Base-by-base conservation (phyloP, 2,888 invertebrate genomes). In the Hemicrepidius hirtus region DNA sequence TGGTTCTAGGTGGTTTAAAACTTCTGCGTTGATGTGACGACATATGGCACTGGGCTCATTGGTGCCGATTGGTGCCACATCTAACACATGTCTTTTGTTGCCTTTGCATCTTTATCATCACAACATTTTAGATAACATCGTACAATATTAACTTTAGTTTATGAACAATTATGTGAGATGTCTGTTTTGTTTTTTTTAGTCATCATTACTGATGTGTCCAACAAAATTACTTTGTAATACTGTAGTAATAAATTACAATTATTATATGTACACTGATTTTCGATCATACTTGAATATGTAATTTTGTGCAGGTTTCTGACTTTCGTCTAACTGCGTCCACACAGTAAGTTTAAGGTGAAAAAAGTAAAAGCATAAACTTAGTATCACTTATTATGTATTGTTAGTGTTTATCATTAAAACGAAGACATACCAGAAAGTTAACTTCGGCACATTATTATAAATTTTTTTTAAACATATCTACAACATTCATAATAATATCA, bases 1-100 rank as follows among this genome's bases (percentile, higher is more conserved):
- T 75, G 77, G 79, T 81, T 81, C 74, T 82, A 81, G 79, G 80
- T 77, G 78, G 80, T 73, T 77, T 81, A 79, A 81, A 82, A 77
- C 78, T 82, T 73, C 80, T 80, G 75, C 81, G 80, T 79, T 81
- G 77, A 80, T 77, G 74, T 76, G 78, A 77, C 76, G 71, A 76
- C 75, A 79, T 67, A 68, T 76, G 77, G 74, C 81, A 79, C 77
- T 76, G 80, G 80, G 80, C 80, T 81, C 80, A 79, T 70, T 73
- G 75, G 75, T 75, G 76, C 75, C 73, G 66, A 73, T 73, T 73
- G 68, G 53, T 68, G 68, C 60, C 71, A 68, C 71, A 67, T 65
- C 68, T 49, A 46, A 62, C 50, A 70, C 46, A 68, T 53, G 67
- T 46, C 50, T 63, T 65, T 68, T 62, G 49, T 69, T 73, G 67